These are phyloP conservation scores for Rousettus madagascariensis DNA, from an alignment of 2,797 vertebrate genomes.

Conservation along the genomic window DNA sequence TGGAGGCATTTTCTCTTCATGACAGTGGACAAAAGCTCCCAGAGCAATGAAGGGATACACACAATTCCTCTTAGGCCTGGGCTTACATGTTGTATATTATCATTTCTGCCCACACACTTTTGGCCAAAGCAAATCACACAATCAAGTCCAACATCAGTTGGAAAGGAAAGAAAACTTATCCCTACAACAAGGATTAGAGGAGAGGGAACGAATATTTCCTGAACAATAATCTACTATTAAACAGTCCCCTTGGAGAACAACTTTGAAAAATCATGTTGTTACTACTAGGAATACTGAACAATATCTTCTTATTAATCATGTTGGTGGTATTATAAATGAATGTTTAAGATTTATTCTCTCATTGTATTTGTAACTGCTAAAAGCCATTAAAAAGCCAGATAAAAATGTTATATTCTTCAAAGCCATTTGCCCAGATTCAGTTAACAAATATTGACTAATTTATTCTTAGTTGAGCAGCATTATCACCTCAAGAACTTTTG, in stretches of 20 bases:
- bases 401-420: slow-evolving; percentile 35
- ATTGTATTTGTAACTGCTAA: slow-evolving; percentile 24
- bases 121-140: slow-evolving; percentile 35
- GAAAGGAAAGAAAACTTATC: not conserved
- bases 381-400: slow-evolving; percentile 14
- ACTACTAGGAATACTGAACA: not conserved
- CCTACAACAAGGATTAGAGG: not conserved
- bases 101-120: not conserved
- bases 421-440: slow-evolving; percentile 3
- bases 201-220: not conserved
- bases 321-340: not conserved
- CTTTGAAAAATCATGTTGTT: not conserved
- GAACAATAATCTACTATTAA: not conserved
- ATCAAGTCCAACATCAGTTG: not conserved
- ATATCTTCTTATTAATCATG: slow-evolving; percentile 1
- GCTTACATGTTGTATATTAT: not conserved
- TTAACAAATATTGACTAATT: not conserved
- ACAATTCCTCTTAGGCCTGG: not conserved
- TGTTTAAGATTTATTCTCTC: not conserved
- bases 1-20: slow-evolving; percentile 7
- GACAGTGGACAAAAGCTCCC: not conserved
- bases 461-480: slow-evolving; percentile 26
- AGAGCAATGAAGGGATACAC: not conserved
- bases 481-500: slow-evolving; percentile 35
- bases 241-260: not conserved